Base-by-base conservation (phyloP, 2,888 invertebrate species). In the Charanyca ferruginea region DNA sequence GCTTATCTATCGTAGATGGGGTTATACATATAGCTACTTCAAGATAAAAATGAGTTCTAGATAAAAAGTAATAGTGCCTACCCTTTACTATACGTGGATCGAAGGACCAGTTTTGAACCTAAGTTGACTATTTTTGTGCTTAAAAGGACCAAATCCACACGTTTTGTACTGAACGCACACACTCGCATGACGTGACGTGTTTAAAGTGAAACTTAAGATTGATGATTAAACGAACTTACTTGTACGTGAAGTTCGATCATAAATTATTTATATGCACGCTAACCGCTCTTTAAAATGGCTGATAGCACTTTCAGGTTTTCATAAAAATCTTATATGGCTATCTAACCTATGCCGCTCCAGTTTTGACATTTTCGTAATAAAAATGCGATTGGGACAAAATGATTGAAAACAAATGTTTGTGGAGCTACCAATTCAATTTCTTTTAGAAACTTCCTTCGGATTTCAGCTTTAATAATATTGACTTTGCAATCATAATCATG, bases 381-480 rank as follows among this genome's bases (percentile, higher is more conserved):
- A 42, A 55, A 59, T 35, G 18, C 8, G n/a, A 44, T 60, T 32
- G 9, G 32, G 59, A 54, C 25, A 57, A 73, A 72, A 73, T 13
- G 32, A 51, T 62, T 41, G 45, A 67, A 59, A 54, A 52, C 45
- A 63, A 73, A 73, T 75, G 51, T 69, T 73, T 55, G 76, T 38
- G 25, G 23, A 54, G 35, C 41, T 55, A 38, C 38, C 45, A 51
- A 73, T 58, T 48, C 23, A n/a, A 68, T 69, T 75, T 57, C 13
- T 45, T 59, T 5, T 13, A 25, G 45, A 9, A 54, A 22, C 1
- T 53, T 54, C 38, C 20, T 22, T 42, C 6, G 16, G 28, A 42
- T 54, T 69, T 63, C 32, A 45, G 18, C 7, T 41, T 25, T 3
- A 13, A 22, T 59, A 32, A 22, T 59, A 32, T 59, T 75, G 55